Evolutionary conservation across 2,797 vertebrate genomes (phyloP), one percentile per base, ranked within the genome.

Genomic region (Anguilla anguilla): DNA sequence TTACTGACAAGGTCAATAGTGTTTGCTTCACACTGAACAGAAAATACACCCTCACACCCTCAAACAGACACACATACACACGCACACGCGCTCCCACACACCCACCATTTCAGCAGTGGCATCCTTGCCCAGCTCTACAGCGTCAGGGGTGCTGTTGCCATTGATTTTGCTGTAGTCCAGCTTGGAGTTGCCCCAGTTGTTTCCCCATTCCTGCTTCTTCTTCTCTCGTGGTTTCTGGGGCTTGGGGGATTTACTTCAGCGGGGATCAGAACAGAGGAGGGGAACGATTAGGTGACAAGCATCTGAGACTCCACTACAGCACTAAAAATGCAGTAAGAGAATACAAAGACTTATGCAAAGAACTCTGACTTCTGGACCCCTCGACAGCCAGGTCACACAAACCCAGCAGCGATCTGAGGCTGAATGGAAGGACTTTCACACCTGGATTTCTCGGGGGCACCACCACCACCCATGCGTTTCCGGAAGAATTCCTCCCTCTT

Each of bases 401-500:
- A 64, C 7, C 4, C 83, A 84, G 17, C 46, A 28, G 39, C 64
- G 17, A 85, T 28, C n/a, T 6, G n/a, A 53, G 3, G 53, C 19
- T 1, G 22, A n/a, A 57, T 55, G 13, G 11, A 57, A 13, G 13
- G 15, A 10, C 1, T 57, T n/a, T 67, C 85, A 87, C 88, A 98
- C 98, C 94, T 96, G 61, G 94, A 87, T 89, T 97, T 99, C 85
- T 98, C 97, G 74, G 15, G 86, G 25, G 15, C 86, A 22, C 94
- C 90, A 11, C 94, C 90, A 11, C 89, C 96, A 87, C 89, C 94
- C 90, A 94, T 94, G 72, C 94, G 96, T 90, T 97, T 99, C 92
- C 96, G 97, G 91, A 98, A 94, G 92, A 99, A 98, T 90, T 98
- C 96, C 74, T 97, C 97, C 7, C 96, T 94, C 15, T 98, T 99